Base-by-base conservation (phyloP, 2,797 vertebrate species). In the Botia almorhae region DNA sequence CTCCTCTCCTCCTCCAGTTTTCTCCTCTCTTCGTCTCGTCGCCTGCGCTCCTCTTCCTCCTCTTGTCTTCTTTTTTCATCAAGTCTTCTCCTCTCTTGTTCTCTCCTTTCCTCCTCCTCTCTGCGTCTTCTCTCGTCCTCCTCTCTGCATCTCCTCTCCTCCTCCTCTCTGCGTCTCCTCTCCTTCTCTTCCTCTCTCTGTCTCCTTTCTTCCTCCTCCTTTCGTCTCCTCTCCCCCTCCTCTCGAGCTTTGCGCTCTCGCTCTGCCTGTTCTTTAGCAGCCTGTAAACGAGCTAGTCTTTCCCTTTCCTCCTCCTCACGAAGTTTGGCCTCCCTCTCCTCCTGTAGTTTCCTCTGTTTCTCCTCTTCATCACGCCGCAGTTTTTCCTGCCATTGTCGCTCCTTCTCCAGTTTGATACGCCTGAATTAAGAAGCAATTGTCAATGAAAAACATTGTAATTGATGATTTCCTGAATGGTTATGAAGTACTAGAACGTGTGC, bases 391-490 rank as follows among this genome's bases (percentile, higher is more conserved):
- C 95, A 95, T 82, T 90, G 87, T 23, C 90, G 96, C 80, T 98
- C 97, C 87, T 97, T 96, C 84, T 96, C 96, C 50, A 96, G 89
- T 85, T 97, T 97, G 55, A 96, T 95, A 88, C 90, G 95, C 85
- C 98, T 99, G 91, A 67, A 81, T 51, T 21, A 85, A 43, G 23
- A 84, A 50, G 77, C 1, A 23, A 10, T 73, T 29, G 56, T 29
- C 65, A 73, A 53, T 12, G 1, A 70, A 12, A 75, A 2, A 23
- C 6, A 11, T 13, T 29, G 26, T 60, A 55, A 11, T 43, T 36
- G 12, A 48, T 33, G 2, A 36, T 48, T 33, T 10, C 2, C 2
- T n/a, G 7, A n/a, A n/a, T n/a, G n/a, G n/a, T n/a, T n/a, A n/a
- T n/a, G n/a, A n/a, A n/a, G n/a, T n/a, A n/a, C n/a, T n/a, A n/a